Percentiles rank a stretch among this genome's conserved stretches.
Conservation (phyloP, 2,797 vertebrate genomes). For the Sorex maritimensis region DNA sequence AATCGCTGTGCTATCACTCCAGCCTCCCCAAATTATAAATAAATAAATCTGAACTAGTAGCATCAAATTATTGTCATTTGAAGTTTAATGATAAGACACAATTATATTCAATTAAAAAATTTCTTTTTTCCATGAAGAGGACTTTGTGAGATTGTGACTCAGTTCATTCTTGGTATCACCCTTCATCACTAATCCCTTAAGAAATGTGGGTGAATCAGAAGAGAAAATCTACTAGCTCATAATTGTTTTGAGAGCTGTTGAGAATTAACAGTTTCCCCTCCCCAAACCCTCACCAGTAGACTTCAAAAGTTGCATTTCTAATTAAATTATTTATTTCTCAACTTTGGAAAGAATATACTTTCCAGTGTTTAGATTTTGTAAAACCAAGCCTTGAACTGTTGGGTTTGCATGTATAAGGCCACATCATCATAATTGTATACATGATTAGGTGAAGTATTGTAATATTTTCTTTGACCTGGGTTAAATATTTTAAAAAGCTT, state of each 20-base stretch:
- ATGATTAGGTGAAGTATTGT: neutral
- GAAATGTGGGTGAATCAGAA: conserved; percentile 44
- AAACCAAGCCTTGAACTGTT: conserved; percentile 1
- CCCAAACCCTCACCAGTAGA: neutral
- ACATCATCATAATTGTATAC: neutral
- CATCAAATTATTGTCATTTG: conserved; percentile 24
- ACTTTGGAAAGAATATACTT: conserved; percentile 55
- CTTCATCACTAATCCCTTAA: conserved; percentile 58
- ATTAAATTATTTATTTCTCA: neutral
- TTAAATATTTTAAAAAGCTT: conserved; percentile 3
- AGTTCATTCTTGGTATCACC: conserved; percentile 45
- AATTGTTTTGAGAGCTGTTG: conserved; percentile 8
- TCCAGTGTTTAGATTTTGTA: conserved; percentile 27
- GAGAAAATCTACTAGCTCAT: conserved; percentile 28
- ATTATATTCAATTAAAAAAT: conserved; percentile 27
- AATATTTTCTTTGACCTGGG: conserved; percentile 8
- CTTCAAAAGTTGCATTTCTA: neutral
- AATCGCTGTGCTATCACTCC: no score
- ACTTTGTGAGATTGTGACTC: neutral
- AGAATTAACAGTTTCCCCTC: neutral
- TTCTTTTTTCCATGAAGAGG: conserved; percentile 53
- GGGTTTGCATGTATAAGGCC: neutral
- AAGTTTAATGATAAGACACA: conserved; percentile 43
- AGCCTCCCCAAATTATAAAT: no score
- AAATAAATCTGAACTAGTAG: neutral